phyloP scores from a whole-genome alignment of 2,113 vertebrate species.

The Leuciscus idus region DNA sequence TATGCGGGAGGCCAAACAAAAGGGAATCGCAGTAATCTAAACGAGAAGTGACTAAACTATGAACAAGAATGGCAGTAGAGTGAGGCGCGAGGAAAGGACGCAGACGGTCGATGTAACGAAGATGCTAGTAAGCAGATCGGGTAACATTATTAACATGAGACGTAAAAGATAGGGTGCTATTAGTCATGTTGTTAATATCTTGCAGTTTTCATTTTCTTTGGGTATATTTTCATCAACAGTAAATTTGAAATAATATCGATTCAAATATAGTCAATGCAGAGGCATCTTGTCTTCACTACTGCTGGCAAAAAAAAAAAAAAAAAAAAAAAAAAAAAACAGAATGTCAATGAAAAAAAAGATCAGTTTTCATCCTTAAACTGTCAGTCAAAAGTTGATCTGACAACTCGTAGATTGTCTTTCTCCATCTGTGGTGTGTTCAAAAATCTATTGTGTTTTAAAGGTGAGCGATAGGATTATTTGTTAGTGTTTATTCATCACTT shows the following conservation, averaged over 20 bases:
- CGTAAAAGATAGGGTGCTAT: too few relatives aligned
- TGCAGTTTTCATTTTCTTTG: neutral
- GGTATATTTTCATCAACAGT: neutral
- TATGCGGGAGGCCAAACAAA: too few relatives aligned
- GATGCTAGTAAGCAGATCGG: too few relatives aligned
- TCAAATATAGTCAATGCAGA: too few relatives aligned
- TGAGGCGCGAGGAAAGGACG: too few relatives aligned
- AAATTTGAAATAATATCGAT: neutral
- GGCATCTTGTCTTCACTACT: conserved; percentile 2
- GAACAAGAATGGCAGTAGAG: too few relatives aligned
- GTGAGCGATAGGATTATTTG: neutral
- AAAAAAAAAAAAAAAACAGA: neutral
- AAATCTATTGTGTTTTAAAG: neutral
- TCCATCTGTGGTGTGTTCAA: neutral
- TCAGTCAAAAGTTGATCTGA: neutral
- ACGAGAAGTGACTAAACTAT: too few relatives aligned
- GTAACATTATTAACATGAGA: too few relatives aligned
- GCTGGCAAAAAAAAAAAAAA: neutral
- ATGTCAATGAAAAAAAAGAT: neutral
- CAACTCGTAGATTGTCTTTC: neutral
- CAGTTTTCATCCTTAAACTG: neutral
- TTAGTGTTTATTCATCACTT: neutral
- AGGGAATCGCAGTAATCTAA: too few relatives aligned
- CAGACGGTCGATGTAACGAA: too few relatives aligned
- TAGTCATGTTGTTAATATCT: neutral